Conservation (phyloP, 2,113 vertebrate species). For the Corapipo altera region DNA sequence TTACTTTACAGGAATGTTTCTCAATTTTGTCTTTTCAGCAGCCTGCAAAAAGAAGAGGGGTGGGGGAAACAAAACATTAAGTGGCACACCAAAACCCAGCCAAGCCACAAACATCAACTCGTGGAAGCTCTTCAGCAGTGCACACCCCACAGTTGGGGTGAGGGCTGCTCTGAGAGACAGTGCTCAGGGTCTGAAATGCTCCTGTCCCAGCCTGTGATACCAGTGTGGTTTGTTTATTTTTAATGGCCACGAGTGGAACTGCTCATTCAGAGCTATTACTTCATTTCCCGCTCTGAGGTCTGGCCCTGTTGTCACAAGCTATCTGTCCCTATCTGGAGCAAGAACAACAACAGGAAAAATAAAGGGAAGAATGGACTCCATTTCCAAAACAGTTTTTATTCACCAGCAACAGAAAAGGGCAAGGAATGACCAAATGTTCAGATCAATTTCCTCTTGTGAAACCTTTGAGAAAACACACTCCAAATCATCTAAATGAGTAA, state of each 20-base stretch:
- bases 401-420: constrained; percentile 61
- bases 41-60: constrained; percentile 81
- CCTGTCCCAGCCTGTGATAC: neutral
- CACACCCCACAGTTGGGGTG: neutral
- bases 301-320: neutral
- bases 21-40: constrained; percentile 90
- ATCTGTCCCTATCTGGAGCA: neutral
- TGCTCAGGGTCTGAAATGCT: neutral
- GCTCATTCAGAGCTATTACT: neutral
- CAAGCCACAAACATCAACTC: neutral
- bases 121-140: neutral
- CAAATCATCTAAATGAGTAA: constrained; percentile 76
- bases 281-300: neutral
- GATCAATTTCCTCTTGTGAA: constrained; percentile 71
- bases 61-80: constrained; percentile 61
- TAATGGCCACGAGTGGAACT: neutral
- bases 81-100: constrained; percentile 17
- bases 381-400: constrained; percentile 68
- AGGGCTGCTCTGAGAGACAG: neutral
- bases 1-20: constrained; percentile 89
- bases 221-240: neutral
- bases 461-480: constrained; percentile 75
- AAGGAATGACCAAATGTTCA: constrained; percentile 64
- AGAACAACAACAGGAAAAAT: neutral
- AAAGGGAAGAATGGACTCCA: neutral